Conservation (phyloP, 2,113 vertebrate species). For the Tenebrosternarchus preto region DNA sequence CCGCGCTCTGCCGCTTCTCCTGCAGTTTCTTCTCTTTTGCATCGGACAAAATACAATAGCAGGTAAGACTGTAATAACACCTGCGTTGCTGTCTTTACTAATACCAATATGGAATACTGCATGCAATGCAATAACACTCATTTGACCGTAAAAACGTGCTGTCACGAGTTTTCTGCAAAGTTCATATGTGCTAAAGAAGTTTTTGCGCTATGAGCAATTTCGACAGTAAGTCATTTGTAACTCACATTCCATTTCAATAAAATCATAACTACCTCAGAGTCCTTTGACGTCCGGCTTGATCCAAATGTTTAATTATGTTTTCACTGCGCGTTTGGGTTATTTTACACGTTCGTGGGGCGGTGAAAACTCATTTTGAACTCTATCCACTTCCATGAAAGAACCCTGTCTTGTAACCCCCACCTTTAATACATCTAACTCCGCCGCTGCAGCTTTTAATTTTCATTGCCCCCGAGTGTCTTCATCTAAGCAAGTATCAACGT, state of each 20-base stretch:
- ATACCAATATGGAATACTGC: not conserved
- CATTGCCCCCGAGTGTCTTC: not conserved
- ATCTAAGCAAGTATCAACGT: not conserved
- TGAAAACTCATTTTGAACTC: no score
- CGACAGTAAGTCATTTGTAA: no score
- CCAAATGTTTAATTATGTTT: no score
- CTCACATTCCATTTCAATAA: slow-evolving; percentile 35
- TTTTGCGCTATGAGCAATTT: no score
- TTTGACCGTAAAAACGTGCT: not conserved
- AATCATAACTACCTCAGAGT: not conserved
- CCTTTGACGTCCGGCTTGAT: not conserved
- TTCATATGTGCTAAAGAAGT: no score
- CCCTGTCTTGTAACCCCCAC: not conserved
- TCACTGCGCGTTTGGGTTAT: no score
- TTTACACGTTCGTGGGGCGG: no score
- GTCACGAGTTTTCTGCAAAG: no score
- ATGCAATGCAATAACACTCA: not conserved
- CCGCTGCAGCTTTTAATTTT: not conserved
- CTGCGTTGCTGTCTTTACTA: slow-evolving; percentile 9
- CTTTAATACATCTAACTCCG: not conserved
- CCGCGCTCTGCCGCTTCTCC: slow-evolving; percentile 65
- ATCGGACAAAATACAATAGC: slow-evolving; percentile 54
- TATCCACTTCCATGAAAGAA: no score
- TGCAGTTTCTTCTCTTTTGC: slow-evolving; percentile 74
- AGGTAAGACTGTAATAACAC: slow-evolving; percentile 58